phyloP scores from a whole-genome alignment of 2,113 vertebrate genomes.

The Oreotrochilus melanogaster region DNA sequence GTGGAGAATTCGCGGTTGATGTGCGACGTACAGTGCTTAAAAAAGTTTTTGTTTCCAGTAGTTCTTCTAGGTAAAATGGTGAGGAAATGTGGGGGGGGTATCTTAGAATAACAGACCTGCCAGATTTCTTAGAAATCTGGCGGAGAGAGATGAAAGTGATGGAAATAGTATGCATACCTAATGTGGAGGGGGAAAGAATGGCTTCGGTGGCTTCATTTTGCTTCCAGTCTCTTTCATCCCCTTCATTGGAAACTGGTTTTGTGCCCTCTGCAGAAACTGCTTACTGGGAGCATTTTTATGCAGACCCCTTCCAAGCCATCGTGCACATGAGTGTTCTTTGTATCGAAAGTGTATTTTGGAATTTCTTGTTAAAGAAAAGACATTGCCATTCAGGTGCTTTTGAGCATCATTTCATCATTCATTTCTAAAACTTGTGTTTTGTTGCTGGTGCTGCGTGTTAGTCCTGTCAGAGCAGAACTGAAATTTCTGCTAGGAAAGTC shows the following conservation, averaged over 20 bases:
- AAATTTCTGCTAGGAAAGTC: neutral
- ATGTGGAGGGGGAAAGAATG: neutral
- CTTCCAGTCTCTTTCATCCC: neutral
- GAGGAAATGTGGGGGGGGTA: accelerated
- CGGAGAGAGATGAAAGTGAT: neutral
- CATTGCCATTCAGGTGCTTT: accelerated
- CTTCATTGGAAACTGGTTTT: neutral
- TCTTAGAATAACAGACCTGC: accelerated
- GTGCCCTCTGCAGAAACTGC: neutral
- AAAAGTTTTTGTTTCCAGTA: neutral
- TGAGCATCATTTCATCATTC: neutral
- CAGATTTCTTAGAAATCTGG: neutral
- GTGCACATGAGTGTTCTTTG: accelerated
- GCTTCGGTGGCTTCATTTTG: neutral
- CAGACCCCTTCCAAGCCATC: neutral
- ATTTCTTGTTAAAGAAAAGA: neutral
- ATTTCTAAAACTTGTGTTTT: neutral
- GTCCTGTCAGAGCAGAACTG: neutral
- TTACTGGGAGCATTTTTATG: neutral
- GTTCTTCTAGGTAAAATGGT: accelerated
- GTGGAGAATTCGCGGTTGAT: accelerated
- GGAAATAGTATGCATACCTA: neutral
- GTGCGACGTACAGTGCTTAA: accelerated
- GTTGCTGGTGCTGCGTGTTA: accelerated
- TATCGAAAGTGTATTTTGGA: neutral